These are phyloP conservation scores for Gavia stellata DNA, from an alignment of 2,113 vertebrate genomes.

Conservation along the genomic window DNA sequence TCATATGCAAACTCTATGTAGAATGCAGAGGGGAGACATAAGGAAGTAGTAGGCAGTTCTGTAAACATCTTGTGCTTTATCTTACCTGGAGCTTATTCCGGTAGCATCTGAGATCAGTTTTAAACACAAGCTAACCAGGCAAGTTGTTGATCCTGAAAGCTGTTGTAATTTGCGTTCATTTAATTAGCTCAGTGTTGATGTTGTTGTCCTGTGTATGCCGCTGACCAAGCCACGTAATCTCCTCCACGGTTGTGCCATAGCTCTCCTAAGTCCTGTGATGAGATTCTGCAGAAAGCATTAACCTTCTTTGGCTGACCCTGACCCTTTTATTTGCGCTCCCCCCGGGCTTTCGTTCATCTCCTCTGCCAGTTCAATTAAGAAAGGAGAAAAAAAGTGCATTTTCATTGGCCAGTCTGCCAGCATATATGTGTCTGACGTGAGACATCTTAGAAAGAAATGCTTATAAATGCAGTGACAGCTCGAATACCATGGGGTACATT, in stretches of 20 bases:
- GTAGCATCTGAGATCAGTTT: not conserved
- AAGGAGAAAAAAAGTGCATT: not conserved
- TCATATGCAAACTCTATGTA: not conserved
- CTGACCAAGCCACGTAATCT: conserved; percentile 33
- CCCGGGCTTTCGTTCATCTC: conserved; percentile 42
- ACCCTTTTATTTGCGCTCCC: conserved; percentile 32
- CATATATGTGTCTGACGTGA: not conserved
- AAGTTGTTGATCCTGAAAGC: conserved; percentile 56
- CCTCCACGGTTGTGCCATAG: not conserved
- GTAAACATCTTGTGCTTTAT: not conserved
- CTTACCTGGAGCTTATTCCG: not conserved
- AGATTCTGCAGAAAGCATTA: conserved; percentile 56
- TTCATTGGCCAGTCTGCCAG: not conserved
- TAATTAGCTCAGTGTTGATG: conserved; percentile 68
- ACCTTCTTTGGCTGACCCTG: conserved; percentile 51
- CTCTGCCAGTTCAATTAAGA: conserved; percentile 33
- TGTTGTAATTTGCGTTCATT: conserved; percentile 59
- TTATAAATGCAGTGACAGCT: not conserved
- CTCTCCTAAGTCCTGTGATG: conserved; percentile 11
- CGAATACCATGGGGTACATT: not conserved
- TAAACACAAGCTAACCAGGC: not conserved
- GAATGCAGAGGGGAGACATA: not conserved
- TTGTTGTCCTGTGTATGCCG: not conserved
- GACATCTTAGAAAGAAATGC: not conserved
- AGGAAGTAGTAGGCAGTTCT: not conserved